Conservation (phyloP, 2,888 invertebrate genomes). For the Deilephila elpenor region DNA sequence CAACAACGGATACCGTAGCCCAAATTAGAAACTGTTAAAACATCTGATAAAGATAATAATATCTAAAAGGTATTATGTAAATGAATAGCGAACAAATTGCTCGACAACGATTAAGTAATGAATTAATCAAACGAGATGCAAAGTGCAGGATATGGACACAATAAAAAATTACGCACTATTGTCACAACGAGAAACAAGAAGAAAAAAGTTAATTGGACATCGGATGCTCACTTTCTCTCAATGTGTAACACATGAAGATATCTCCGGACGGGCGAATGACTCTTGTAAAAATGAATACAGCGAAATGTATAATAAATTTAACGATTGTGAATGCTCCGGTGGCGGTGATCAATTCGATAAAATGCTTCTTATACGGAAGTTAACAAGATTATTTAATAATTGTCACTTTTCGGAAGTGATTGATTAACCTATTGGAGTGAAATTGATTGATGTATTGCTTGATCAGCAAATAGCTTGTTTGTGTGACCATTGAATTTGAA, state of each 20-base stretch:
- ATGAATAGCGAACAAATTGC: constrained; percentile 1
- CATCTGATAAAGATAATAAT: constrained; percentile 18
- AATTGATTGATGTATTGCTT: constrained; percentile 17
- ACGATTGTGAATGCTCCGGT: constrained; percentile 26
- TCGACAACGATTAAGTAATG: constrained; percentile 32
- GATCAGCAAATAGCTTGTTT: neutral
- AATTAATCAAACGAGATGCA: constrained; percentile 45
- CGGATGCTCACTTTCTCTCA: constrained; percentile 63
- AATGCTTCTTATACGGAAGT: neutral
- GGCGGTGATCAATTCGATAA: constrained; percentile 21
- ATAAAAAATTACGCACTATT: constrained; percentile 31
- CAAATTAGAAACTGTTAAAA: constrained; percentile 8
- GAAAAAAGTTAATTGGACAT: constrained; percentile 63
- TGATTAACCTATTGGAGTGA: constrained; percentile 10
- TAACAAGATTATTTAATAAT: constrained; percentile 24
- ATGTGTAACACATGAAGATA: constrained; percentile 42
- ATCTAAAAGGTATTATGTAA: constrained; percentile 11
- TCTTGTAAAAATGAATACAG: constrained; percentile 28
- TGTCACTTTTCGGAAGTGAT: constrained; percentile 10
- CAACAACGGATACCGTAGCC: neutral
- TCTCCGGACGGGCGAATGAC: constrained; percentile 25
- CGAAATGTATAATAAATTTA: constrained; percentile 30
- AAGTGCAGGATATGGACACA: constrained; percentile 38
- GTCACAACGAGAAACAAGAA: constrained; percentile 47
- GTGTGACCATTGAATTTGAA: neutral